These are phyloP conservation scores for Pterobdella sp. DNA, from an alignment of 2,888 invertebrate species.

Conservation along the genomic window DNA sequence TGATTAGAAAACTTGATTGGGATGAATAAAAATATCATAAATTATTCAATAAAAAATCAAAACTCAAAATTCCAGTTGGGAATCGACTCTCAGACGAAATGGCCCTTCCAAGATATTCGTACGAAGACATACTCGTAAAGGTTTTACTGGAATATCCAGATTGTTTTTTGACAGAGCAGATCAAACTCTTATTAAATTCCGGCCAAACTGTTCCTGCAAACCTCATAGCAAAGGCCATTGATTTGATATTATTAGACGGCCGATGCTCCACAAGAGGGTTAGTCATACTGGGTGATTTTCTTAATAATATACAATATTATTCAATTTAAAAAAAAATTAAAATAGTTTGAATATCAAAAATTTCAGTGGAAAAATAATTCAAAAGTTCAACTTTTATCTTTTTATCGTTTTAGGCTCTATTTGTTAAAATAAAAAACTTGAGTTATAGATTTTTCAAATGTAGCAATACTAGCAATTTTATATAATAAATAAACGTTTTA, in stretches of 20 bases:
- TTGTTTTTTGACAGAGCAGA: slow-evolving; percentile 43
- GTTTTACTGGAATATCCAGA: slow-evolving; percentile 46
- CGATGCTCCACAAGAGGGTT: slow-evolving; percentile 50
- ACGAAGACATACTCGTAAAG: slow-evolving; percentile 48
- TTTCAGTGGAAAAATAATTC: neutral
- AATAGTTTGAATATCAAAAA: too few species aligned
- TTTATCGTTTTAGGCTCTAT: too few species aligned
- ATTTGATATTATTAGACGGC: slow-evolving; percentile 48
- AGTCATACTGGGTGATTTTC: slow-evolving; percentile 29
- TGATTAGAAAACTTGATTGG: neutral
- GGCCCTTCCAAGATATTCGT: slow-evolving; percentile 48
- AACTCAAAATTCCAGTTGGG: slow-evolving; percentile 43
- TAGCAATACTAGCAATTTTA: too few species aligned
- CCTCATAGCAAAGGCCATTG: slow-evolving; percentile 47
- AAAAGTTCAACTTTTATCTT: too few species aligned
- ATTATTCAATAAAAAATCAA: neutral
- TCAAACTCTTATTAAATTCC: slow-evolving; percentile 42
- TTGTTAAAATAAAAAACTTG: too few species aligned
- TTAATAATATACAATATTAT: too few species aligned
- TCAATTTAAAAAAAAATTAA: too few species aligned
- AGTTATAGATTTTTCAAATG: too few species aligned
- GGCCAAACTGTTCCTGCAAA: slow-evolving; percentile 49
- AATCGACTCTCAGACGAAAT: slow-evolving; percentile 49
- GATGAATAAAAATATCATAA: neutral
- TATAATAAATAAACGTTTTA: too few species aligned